phyloP scores from a whole-genome alignment of 1,140 invertebrate species.

The Cotesia chilonis region DNA sequence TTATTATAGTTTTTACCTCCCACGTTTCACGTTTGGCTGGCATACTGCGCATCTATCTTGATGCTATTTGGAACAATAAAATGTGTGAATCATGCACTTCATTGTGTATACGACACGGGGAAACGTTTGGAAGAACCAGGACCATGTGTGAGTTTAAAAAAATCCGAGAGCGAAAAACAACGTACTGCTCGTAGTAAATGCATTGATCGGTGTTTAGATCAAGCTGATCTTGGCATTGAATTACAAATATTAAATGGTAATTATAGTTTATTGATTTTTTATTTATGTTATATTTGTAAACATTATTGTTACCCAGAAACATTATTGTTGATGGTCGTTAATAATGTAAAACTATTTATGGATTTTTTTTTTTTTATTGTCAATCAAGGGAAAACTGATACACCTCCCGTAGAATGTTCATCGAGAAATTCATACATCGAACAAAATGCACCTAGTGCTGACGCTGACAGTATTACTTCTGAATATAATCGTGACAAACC shows the following conservation, averaged over 20 bases:
- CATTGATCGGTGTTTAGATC: slow-evolving; percentile 58
- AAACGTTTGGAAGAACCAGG: slow-evolving; percentile 79
- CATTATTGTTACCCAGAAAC: neutral
- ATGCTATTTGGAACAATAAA: slow-evolving; percentile 86
- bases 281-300: slow-evolving; percentile 13
- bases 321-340: neutral
- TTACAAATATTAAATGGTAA: slow-evolving; percentile 77
- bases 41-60: slow-evolving; percentile 85
- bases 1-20: slow-evolving; percentile 84
- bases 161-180: slow-evolving; percentile 60
- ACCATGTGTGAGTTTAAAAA: slow-evolving; percentile 57
- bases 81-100: slow-evolving; percentile 88
- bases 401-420: slow-evolving; percentile 69
- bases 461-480: slow-evolving; percentile 64
- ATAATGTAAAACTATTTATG: no score
- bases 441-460: slow-evolving; percentile 58
- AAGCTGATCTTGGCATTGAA: slow-evolving; percentile 75
- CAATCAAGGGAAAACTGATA: slow-evolving; percentile 64
- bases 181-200: slow-evolving; percentile 54
- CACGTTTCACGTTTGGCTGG: slow-evolving; percentile 83
- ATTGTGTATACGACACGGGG: slow-evolving; percentile 95
- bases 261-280: slow-evolving; percentile 27
- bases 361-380: neutral
- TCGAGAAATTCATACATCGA: slow-evolving; percentile 70
- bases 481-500: slow-evolving; percentile 63